Percentiles rank a stretch among this genome's conserved stretches.
Conservation (phyloP, 2,113 vertebrate genomes). For the Epinephelus fuscoguttatus region DNA sequence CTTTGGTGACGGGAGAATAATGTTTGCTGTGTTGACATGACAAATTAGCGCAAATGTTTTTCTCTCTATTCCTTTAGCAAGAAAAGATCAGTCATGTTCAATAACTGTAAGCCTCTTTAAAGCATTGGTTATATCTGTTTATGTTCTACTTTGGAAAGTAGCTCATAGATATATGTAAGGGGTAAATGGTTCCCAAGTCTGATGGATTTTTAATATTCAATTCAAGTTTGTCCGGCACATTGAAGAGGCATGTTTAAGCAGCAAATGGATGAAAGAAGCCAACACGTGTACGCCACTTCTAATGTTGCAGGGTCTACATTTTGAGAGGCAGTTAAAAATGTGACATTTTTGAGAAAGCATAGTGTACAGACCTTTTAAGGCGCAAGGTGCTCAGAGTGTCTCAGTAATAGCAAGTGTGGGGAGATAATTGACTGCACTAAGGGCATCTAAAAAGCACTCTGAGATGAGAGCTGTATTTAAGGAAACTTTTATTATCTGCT, state of each 20-base stretch:
- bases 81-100: constrained; percentile 10
- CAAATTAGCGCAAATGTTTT: constrained; percentile 24
- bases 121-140: background rate
- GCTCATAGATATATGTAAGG: background rate
- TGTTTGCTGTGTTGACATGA: constrained; percentile 24
- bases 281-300: constrained; percentile 28
- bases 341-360: constrained; percentile 77
- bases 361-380: constrained; percentile 70
- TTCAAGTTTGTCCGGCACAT: background rate
- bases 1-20: constrained; percentile 38
- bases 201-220: constrained; percentile 8
- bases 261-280: constrained; percentile 51
- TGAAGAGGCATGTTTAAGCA: constrained; percentile 50
- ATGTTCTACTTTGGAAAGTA: constrained; percentile 14
- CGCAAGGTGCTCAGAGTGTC: constrained; percentile 70
- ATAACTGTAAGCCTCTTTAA: background rate
- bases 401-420: constrained; percentile 78
- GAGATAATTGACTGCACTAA: constrained; percentile 83
- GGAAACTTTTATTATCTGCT: constrained; percentile 81
- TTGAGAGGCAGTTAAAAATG: constrained; percentile 68
- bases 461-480: constrained; percentile 83
- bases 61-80: background rate
- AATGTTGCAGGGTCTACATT: constrained; percentile 55
- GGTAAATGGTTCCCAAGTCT: background rate
- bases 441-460: constrained; percentile 82